These are phyloP conservation scores for Sarcophaga carnaria DNA, from an alignment of 2,888 invertebrate genomes.

Conservation along the genomic window DNA sequence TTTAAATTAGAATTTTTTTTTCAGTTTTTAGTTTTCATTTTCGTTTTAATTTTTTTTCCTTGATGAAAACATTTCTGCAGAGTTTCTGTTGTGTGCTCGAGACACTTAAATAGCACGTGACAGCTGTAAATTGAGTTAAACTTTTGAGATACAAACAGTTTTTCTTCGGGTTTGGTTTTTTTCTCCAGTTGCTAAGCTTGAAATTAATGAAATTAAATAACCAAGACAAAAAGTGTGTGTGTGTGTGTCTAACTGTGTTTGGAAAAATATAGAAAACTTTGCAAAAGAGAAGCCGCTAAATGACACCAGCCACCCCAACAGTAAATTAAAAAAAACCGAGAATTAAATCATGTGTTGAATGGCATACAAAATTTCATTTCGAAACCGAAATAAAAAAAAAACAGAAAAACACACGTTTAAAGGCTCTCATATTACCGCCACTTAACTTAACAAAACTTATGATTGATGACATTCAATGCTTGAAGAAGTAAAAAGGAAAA, in stretches of 20 bases:
- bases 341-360: neutral
- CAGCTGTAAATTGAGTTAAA: constrained; percentile 68
- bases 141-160: neutral
- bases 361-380: neutral
- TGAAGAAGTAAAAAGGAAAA: no score
- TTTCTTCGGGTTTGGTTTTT: neutral
- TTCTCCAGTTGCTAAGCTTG: constrained; percentile 21
- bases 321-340: constrained; percentile 28
- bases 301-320: constrained; percentile 32
- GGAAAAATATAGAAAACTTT: neutral
- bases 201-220: constrained; percentile 60
- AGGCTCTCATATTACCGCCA: neutral
- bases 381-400: no score
- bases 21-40: neutral
- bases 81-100: constrained; percentile 30
- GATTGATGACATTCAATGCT: constrained; percentile 42
- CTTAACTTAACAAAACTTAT: constrained; percentile 37
- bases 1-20: no score
- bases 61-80: constrained; percentile 17
- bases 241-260: no score
- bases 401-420: neutral
- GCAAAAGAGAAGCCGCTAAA: constrained; percentile 40
- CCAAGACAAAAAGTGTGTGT: neutral
- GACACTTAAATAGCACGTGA: constrained; percentile 65
- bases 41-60: constrained; percentile 26